Conservation (phyloP, 1,140 invertebrate species). For the Drosophila tani region DNA sequence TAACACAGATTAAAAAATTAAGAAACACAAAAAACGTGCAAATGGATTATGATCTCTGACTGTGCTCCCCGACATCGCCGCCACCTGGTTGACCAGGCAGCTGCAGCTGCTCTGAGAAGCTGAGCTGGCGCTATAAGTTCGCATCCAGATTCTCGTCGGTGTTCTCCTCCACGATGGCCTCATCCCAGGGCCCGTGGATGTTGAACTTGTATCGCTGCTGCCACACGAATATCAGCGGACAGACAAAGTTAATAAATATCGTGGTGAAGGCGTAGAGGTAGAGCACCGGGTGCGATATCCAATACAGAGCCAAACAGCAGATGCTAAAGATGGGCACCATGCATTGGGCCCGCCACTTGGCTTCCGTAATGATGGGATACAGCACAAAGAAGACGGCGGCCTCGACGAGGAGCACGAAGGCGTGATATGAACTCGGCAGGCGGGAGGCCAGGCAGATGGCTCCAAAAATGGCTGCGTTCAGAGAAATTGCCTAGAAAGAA, state of each 20-base stretch:
- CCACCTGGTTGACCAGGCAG: constrained; percentile 13
- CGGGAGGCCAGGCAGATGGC: constrained; percentile 97
- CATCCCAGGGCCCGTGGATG: constrained; percentile 98
- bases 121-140: constrained; percentile 77
- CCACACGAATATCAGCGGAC: constrained; percentile 92
- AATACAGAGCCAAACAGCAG: constrained; percentile 85
- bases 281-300: constrained; percentile 87
- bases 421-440: constrained; percentile 92
- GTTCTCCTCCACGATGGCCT: constrained; percentile 90
- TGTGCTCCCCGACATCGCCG: constrained; percentile 63
- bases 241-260: constrained; percentile 89
- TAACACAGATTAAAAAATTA: background rate
- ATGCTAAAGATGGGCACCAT: constrained; percentile 69
- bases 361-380: constrained; percentile 92
- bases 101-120: constrained; percentile 68
- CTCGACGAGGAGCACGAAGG: constrained; percentile 94
- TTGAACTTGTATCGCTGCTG: constrained; percentile 96
- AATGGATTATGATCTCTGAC: constrained; percentile 21
- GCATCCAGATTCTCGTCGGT: constrained; percentile 75
- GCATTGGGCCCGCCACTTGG: constrained; percentile 84
- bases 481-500: constrained; percentile 87
- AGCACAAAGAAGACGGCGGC: constrained; percentile 95
- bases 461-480: constrained; percentile 96
- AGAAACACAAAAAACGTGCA: constrained; percentile 18
- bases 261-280: constrained; percentile 88